These are phyloP conservation scores for Merops nubicus DNA, from an alignment of 2,113 vertebrate genomes.

Conservation along the genomic window DNA sequence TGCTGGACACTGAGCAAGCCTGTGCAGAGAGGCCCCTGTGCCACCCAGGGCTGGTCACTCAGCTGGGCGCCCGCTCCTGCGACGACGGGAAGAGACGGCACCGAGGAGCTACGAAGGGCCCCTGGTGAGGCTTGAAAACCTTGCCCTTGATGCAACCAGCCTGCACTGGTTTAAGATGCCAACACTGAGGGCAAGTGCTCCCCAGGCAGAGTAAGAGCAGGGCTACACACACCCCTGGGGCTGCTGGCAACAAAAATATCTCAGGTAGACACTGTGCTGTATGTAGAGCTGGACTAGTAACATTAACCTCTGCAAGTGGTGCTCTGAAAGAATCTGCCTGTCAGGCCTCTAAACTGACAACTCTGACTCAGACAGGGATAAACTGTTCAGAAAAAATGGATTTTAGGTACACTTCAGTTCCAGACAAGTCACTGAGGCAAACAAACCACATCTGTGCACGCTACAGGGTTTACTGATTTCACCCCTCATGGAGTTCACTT, in stretches of 20 bases:
- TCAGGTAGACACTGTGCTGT: accelerated
- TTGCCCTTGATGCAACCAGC: background rate
- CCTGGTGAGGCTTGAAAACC: background rate
- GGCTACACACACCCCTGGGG: background rate
- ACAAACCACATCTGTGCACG: background rate
- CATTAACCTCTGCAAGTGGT: background rate
- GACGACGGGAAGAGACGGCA: background rate
- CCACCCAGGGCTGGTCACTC: background rate
- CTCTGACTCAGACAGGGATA: background rate
- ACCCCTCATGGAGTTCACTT: background rate
- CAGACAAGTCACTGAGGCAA: background rate
- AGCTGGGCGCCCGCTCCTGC: background rate
- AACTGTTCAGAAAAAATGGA: background rate
- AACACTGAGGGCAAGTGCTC: background rate
- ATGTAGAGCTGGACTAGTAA: background rate
- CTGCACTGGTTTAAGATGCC: background rate
- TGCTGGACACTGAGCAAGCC: background rate
- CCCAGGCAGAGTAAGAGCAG: background rate
- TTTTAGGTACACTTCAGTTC: background rate
- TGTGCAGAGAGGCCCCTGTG: background rate
- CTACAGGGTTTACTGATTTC: background rate
- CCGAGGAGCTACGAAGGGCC: background rate
- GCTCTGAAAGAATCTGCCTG: background rate
- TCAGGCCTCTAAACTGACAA: background rate
- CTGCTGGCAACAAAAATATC: background rate